Evolutionary conservation across 2,888 invertebrate genomes (phyloP).

Genomic region (Drosophila prolongata): DNA sequence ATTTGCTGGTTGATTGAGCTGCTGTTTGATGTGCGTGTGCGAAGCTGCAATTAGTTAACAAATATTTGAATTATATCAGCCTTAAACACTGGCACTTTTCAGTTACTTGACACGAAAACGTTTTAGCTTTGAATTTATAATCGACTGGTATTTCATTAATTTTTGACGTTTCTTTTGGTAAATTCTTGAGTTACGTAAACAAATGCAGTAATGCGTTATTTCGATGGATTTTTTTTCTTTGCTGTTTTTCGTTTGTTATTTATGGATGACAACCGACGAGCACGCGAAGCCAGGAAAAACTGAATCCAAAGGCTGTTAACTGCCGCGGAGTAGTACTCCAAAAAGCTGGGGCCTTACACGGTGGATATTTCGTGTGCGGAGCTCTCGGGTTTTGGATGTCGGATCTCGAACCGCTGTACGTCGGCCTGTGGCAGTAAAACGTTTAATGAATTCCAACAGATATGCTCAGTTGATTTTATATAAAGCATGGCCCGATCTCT

Average conservation of each 20-base stretch:
- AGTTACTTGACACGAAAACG: slow-evolving; percentile 44
- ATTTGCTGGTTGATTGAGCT: slow-evolving; percentile 56
- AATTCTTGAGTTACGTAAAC: slow-evolving; percentile 25
- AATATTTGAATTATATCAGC: slow-evolving; percentile 60
- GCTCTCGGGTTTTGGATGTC: slow-evolving; percentile 6
- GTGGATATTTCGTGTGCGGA: slow-evolving; percentile 30
- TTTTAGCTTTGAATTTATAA: slow-evolving; percentile 32
- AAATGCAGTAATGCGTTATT: slow-evolving; percentile 42
- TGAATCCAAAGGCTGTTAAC: slow-evolving; percentile 44
- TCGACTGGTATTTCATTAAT: slow-evolving; percentile 22
- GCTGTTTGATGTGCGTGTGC: slow-evolving; percentile 28
- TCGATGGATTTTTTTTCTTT: slow-evolving; percentile 11
- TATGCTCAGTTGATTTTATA: slow-evolving; percentile 82
- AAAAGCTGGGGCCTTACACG: slow-evolving; percentile 58
- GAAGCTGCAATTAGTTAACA: slow-evolving; percentile 74
- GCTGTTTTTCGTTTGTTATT: slow-evolving; percentile 19
- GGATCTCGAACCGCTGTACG: slow-evolving; percentile 48
- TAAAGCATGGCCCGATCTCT: slow-evolving; percentile 63
- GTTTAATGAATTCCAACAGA: slow-evolving; percentile 82
- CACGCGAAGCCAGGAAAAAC: slow-evolving; percentile 48
- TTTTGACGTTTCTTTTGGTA: slow-evolving; percentile 14
- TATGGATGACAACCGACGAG: slow-evolving; percentile 37
- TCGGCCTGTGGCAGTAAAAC: slow-evolving; percentile 79
- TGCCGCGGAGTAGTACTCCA: slow-evolving; percentile 44
- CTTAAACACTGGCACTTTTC: slow-evolving; percentile 54